Conservation (phyloP, 2,113 vertebrate species). For the Panthera tigris region DNA sequence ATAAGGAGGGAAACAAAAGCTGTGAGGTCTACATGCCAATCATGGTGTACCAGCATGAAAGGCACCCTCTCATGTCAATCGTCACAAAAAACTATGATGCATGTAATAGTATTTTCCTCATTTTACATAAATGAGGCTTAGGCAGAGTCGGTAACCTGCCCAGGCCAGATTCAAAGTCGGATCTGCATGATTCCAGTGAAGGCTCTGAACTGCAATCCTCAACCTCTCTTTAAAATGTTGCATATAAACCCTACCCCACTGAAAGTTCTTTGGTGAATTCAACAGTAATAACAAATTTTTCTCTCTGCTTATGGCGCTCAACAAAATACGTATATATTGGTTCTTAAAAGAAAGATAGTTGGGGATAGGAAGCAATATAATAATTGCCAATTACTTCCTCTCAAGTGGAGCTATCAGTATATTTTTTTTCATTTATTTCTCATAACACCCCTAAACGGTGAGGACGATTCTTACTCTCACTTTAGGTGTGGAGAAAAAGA, state of each 20-base stretch:
- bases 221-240: neutral
- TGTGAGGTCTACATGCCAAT: neutral
- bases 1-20: neutral
- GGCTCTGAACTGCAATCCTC: neutral
- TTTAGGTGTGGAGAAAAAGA: neutral
- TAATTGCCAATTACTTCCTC: neutral
- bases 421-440: constrained; percentile 37
- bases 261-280: neutral
- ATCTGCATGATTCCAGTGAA: neutral
- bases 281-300: neutral
- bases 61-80: neutral
- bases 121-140: constrained; percentile 22
- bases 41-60: neutral
- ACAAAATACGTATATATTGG: neutral
- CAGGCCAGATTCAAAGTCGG: neutral
- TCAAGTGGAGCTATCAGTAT: neutral
- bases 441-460: neutral
- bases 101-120: neutral
- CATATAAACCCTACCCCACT: neutral
- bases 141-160: neutral
- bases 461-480: neutral
- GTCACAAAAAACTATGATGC: neutral
- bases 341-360: neutral
- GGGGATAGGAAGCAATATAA: neutral
- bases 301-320: neutral